Conservation (phyloP, 1,140 invertebrate species). For the Amyelois transitella region DNA sequence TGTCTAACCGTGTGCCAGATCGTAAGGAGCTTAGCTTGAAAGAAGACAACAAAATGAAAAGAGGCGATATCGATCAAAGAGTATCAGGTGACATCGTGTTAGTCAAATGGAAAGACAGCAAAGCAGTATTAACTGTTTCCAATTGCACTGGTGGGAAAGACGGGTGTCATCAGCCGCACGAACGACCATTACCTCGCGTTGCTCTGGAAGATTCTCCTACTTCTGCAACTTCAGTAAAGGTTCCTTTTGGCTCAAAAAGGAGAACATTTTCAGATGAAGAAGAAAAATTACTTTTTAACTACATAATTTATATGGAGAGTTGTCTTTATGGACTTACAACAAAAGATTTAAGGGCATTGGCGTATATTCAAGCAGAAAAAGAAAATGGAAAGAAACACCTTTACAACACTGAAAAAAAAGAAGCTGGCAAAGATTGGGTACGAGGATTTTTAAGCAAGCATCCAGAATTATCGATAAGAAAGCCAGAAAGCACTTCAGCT, state of each 20-base stretch:
- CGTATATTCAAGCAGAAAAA: constrained; percentile 12
- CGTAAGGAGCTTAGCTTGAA: too few species aligned
- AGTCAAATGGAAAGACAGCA: too few species aligned
- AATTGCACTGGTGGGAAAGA: too few species aligned
- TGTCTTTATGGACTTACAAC: constrained; percentile 20
- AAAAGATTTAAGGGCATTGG: constrained; percentile 17
- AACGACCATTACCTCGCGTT: too few species aligned
- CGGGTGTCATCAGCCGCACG: too few species aligned
- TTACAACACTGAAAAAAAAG: constrained; percentile 14
- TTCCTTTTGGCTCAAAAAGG: background rate
- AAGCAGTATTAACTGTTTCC: too few species aligned
- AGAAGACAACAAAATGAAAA: too few species aligned
- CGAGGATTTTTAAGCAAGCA: constrained; percentile 38
- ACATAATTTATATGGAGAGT: constrained; percentile 25
- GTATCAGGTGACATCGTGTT: too few species aligned
- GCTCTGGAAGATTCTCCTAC: background rate
- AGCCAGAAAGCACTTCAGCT: constrained; percentile 32
- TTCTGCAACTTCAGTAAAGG: background rate
- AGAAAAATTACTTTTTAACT: constrained; percentile 21
- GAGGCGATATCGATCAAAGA: too few species aligned
- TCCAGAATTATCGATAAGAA: constrained; percentile 25
- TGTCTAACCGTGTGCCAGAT: too few species aligned
- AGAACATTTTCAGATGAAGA: constrained; percentile 10
- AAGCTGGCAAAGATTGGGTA: constrained; percentile 32
- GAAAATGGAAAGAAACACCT: constrained; percentile 11